Base-by-base conservation (phyloP, 2,888 invertebrate genomes). In the Lordiphosa andalusiaca region DNA sequence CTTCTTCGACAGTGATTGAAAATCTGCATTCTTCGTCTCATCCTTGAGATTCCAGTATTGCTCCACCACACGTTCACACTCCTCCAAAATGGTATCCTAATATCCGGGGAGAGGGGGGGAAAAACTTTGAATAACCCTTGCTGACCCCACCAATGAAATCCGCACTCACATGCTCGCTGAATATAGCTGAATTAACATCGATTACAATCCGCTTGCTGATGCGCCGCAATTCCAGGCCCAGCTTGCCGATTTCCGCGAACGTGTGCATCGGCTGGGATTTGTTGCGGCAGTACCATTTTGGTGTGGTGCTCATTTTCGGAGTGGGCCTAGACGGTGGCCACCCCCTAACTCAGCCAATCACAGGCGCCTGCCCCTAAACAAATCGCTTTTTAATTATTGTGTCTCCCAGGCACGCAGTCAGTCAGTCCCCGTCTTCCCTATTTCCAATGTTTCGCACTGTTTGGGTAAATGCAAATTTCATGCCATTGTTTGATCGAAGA, bases 281-380 rank as follows among this genome's bases (percentile, higher is more conserved):
- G 71, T 85, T 84, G 80, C 87, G 86, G 84, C 89, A 85, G 73
- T 86, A 85, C 88, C 88, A 82, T 80, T 87, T 87, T 48, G 87
- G 88, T 51, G 87, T 87, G 48, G 87, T 84, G 73, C 80, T 86
- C 87, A 87, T 87, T 72, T 84, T 75, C 53, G 63, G 61, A 47
- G 41, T 58, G 53, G 47, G 60, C 64, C 66, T 54, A 44, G 46
- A 59, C 52, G 49, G 56, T 52, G 46, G 39, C 53, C 25, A 60
- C 47, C 78, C 47, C 53, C 25, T 49, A 25, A 49, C 61, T 39
- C 57, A 54, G 47, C 75, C 69, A 71, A 73, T 72, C 70, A 33
- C 58, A 68, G 53, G 59, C 70, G 66, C 67, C 54, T 41, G 51
- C 53, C 53, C 49, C 69, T 71, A 67, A 46, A 57, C 56, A 73